Conservation (phyloP, 2,113 vertebrate genomes). For the Chaetorhynchus papuensis region DNA sequence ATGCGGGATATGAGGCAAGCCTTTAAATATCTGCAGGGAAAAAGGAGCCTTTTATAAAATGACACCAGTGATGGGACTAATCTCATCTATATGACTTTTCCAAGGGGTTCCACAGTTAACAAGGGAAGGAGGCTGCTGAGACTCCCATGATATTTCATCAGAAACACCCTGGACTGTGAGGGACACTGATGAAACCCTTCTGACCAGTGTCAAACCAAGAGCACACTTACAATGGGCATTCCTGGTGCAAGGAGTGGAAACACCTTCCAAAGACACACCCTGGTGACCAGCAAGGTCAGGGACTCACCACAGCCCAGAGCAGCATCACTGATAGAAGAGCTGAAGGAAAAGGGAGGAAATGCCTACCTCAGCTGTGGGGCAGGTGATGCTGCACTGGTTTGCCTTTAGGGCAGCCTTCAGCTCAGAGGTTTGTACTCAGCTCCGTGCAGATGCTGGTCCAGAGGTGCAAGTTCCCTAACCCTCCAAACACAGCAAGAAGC, state of each 20-base stretch:
- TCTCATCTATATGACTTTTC: neutral
- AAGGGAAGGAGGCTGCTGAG: neutral
- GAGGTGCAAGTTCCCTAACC: neutral
- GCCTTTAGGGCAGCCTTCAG: neutral
- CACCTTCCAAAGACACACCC: neutral
- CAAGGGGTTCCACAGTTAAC: neutral
- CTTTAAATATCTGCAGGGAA: neutral
- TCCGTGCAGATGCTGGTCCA: neutral
- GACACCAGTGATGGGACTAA: neutral
- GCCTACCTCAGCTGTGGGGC: neutral
- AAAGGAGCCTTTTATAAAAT: neutral
- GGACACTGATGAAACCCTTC: neutral
- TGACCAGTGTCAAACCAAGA: neutral
- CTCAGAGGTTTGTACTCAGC: neutral
- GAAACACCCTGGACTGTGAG: neutral
- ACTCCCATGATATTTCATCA: neutral
- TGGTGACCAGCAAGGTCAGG: neutral
- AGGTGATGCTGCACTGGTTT: rapidly evolving
- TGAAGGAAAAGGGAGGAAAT: neutral
- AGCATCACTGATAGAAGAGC: neutral
- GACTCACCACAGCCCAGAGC: neutral
- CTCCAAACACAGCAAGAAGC: neutral
- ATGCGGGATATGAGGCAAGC: neutral
- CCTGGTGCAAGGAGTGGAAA: neutral
- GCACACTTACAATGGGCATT: neutral